A percentile compares a stretch with the other conserved stretches of the same genome.
These are phyloP conservation scores for Molothrus ater DNA, from an alignment of 2,797 vertebrate genomes.

Conservation along the genomic window DNA sequence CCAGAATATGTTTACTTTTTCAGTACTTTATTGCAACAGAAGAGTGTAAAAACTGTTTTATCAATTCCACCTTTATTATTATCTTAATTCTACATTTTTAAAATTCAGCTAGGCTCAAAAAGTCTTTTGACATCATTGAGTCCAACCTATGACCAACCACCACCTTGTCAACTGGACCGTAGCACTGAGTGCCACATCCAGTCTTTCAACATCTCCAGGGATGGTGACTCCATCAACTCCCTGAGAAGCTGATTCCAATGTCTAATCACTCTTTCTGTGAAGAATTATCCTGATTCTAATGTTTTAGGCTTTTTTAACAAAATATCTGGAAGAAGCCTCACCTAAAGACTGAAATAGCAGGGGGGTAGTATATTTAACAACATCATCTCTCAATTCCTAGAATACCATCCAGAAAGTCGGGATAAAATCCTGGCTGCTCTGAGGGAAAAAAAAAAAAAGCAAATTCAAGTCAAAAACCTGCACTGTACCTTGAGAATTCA, in stretches of 20 bases:
- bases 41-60: background rate
- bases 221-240: background rate
- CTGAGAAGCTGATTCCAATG: no score
- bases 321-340: background rate
- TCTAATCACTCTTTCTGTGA: background rate
- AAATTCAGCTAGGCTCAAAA: background rate
- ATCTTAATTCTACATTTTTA: background rate
- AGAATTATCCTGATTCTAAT: background rate
- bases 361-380: background rate
- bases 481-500: background rate
- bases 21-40: background rate
- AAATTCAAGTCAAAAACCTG: background rate
- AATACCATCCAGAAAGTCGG: background rate
- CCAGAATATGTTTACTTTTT: background rate
- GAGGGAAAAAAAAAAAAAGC: background rate
- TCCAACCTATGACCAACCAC: background rate
- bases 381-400: background rate
- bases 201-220: background rate
- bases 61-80: background rate
- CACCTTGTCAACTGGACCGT: background rate
- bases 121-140: background rate
- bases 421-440: background rate
- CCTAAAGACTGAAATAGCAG: background rate
- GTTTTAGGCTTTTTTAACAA: background rate
- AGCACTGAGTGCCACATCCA: background rate